Percentiles rank a stretch among this genome's conserved stretches.
Evolutionary conservation across 2,797 vertebrate genomes (phyloP).

Genomic region (Falco concolor): DNA sequence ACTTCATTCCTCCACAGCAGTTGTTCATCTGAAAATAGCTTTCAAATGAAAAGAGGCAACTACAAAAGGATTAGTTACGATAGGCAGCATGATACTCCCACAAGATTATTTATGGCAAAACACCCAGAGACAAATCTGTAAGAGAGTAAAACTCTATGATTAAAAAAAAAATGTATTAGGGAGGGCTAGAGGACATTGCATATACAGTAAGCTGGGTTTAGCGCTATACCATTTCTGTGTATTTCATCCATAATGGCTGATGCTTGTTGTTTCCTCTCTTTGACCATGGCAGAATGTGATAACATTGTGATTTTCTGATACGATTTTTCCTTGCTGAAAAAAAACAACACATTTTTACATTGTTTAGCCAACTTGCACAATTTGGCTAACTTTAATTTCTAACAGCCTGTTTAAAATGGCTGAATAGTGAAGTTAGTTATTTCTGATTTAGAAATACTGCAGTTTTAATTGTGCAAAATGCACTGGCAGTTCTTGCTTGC

Average conservation of each 20-base stretch:
- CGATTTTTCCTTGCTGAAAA: slow-evolving; percentile 69
- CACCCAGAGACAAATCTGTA: slow-evolving; percentile 69
- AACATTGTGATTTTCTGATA: slow-evolving; percentile 75
- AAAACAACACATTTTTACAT: slow-evolving; percentile 56
- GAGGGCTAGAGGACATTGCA: slow-evolving; percentile 21
- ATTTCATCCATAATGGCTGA: slow-evolving; percentile 91
- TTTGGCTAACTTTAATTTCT: background rate
- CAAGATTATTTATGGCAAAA: slow-evolving; percentile 80
- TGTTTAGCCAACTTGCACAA: background rate
- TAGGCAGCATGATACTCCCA: slow-evolving; percentile 77
- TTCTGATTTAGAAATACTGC: background rate
- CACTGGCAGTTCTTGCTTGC: background rate
- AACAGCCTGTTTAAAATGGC: background rate
- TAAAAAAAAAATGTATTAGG: slow-evolving; percentile 50
- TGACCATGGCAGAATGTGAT: slow-evolving; percentile 85
- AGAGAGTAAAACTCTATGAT: slow-evolving; percentile 66
- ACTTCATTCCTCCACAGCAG: slow-evolving; percentile 81
- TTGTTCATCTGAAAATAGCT: slow-evolving; percentile 91
- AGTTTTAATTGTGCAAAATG: background rate
- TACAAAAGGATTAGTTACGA: slow-evolving; percentile 87
- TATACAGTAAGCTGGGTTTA: slow-evolving; percentile 47
- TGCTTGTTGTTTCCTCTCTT: slow-evolving; percentile 88
- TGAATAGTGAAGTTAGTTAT: background rate
- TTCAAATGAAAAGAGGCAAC: slow-evolving; percentile 82
- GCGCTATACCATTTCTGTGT: slow-evolving; percentile 82